These are phyloP conservation scores for Lucilia sericata DNA, from an alignment of 1,140 invertebrate species.

Conservation along the genomic window DNA sequence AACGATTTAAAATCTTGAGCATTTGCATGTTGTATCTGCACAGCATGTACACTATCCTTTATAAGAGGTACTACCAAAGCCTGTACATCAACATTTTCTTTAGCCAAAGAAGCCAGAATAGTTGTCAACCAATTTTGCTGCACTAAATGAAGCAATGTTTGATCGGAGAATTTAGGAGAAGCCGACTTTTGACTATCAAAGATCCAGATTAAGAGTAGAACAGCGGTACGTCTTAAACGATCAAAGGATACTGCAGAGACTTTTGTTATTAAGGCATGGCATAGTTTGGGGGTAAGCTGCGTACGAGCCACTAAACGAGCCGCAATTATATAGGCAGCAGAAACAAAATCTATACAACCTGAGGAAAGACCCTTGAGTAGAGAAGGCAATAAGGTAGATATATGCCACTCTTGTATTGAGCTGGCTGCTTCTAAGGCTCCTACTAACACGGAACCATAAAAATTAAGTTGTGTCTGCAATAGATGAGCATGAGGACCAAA, in stretches of 20 bases:
- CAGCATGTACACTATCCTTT: conserved; percentile 51
- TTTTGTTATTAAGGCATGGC: conserved; percentile 67
- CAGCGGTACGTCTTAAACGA: conserved; percentile 55
- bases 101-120: conserved; percentile 52
- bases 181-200: conserved; percentile 72
- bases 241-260: conserved; percentile 58
- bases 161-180: conserved; percentile 58
- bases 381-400: conserved; percentile 78
- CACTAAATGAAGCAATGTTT: conserved; percentile 57
- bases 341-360: conserved; percentile 76
- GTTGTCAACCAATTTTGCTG: conserved; percentile 58
- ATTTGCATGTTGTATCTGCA: conserved; percentile 50
- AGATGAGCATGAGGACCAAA: conserved; percentile 72
- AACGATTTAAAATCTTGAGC: conserved; percentile 52
- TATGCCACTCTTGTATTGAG: conserved; percentile 75
- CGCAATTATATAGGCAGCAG: conserved; percentile 80
- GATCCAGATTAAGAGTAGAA: conserved; percentile 73
- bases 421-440: conserved; percentile 74
- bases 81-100: conserved; percentile 57
- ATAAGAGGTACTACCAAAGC: conserved; percentile 58
- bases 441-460: conserved; percentile 80
- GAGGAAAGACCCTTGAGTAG: conserved; percentile 78
- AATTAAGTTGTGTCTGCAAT: conserved; percentile 80
- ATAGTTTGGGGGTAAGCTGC: conserved; percentile 73
- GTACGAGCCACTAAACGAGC: conserved; percentile 77